Conservation (phyloP, 2,797 vertebrate species). For the Rhadinocentrus ornatus region DNA sequence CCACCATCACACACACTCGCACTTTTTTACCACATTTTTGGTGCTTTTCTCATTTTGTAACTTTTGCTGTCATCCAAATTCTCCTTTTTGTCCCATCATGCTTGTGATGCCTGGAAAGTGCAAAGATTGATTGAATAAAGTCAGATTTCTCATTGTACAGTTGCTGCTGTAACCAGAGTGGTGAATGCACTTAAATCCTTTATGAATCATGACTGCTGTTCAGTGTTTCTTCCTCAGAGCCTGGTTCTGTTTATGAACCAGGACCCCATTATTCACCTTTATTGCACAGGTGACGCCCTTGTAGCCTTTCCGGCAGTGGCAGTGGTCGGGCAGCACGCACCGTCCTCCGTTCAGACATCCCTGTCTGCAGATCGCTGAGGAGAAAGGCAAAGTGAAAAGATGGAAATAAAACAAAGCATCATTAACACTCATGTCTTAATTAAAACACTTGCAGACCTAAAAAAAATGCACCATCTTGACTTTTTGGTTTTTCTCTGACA, state of each 20-base stretch:
- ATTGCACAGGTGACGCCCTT: conserved; percentile 84
- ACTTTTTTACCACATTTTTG: neutral
- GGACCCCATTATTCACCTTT: conserved; percentile 71
- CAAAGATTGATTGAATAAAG: conserved; percentile 13
- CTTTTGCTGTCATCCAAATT: conserved; percentile 25
- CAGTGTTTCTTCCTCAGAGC: neutral
- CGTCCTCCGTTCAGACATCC: conserved; percentile 89
- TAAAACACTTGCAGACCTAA: neutral
- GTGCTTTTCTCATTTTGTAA: conserved; percentile 30
- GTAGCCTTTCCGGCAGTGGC: conserved; percentile 87
- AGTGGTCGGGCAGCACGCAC: conserved; percentile 87
- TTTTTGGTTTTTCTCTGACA: too few relatives aligned
- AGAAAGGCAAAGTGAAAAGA: neutral
- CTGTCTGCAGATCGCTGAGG: conserved; percentile 85
- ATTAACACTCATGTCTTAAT: neutral
- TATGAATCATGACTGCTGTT: too few relatives aligned
- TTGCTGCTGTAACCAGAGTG: neutral
- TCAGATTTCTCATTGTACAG: neutral
- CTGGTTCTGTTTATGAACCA: neutral
- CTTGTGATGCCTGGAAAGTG: conserved; percentile 62
- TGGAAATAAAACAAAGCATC: too few relatives aligned
- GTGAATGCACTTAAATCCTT: neutral
- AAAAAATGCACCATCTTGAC: too few relatives aligned
- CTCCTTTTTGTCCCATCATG: conserved; percentile 42
- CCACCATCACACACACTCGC: conserved; percentile 3